These are phyloP conservation scores for Zaprionus tsacasi DNA, from an alignment of 1,140 invertebrate genomes.

Conservation along the genomic window DNA sequence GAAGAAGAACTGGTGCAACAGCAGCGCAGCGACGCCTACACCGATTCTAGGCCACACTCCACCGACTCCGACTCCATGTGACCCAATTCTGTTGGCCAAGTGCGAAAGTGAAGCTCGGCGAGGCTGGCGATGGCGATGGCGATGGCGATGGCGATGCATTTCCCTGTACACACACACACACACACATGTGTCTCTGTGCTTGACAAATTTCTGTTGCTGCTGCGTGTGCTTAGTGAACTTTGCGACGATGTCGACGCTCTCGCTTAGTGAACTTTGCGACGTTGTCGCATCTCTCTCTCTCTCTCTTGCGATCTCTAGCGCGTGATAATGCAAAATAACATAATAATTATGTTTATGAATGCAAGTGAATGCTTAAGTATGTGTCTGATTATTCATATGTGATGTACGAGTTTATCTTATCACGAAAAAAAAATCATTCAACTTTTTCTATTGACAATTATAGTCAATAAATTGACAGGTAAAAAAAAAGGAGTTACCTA, in stretches of 20 bases:
- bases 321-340: background rate
- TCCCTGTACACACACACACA: background rate
- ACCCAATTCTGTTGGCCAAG: slow-evolving; percentile 62
- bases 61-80: slow-evolving; percentile 32
- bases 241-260: background rate
- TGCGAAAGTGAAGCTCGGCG: slow-evolving; percentile 62
- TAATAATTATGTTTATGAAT: background rate
- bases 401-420: background rate
- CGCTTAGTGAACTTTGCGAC: background rate
- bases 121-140: background rate
- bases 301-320: background rate
- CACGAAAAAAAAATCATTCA: background rate
- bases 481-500: too few species aligned
- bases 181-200: background rate
- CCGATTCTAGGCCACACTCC: slow-evolving; percentile 43
- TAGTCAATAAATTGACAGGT: background rate
- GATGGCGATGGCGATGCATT: slow-evolving; percentile 17
- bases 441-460: background rate
- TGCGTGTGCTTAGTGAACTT: background rate
- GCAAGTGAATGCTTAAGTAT: background rate
- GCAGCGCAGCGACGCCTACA: slow-evolving; percentile 18
- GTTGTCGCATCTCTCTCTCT: background rate
- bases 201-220: background rate
- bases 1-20: slow-evolving; percentile 10
- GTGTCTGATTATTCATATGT: background rate